Evolutionary conservation across 2,888 invertebrate genomes (phyloP).

Genomic region (Campoplex nolae): DNA sequence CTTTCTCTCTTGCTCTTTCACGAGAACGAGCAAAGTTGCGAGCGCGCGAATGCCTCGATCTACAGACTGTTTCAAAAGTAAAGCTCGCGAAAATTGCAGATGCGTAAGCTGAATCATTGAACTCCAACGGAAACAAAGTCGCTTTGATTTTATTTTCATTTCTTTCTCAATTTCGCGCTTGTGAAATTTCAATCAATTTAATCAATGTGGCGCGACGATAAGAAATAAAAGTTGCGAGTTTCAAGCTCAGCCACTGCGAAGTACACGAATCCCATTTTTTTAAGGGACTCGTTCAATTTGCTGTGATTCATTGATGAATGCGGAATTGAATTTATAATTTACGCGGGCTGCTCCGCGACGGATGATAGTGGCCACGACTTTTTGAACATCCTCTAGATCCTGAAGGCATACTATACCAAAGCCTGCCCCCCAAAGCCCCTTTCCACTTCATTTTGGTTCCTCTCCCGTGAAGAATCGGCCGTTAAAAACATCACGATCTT

Average conservation of each 20-base stretch:
- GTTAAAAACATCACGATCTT: slow-evolving; percentile 32
- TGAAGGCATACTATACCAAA: slow-evolving; percentile 20
- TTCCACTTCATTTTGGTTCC: neutral
- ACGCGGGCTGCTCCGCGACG: neutral
- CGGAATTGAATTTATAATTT: neutral
- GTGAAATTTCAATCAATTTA: neutral
- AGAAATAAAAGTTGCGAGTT: neutral
- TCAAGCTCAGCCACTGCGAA: neutral
- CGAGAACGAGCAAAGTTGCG: slow-evolving; percentile 16
- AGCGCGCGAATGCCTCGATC: slow-evolving; percentile 29
- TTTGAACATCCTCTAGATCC: neutral
- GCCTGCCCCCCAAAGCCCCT: neutral
- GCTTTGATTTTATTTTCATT: neutral
- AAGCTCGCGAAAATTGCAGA: neutral
- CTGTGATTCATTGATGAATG: neutral
- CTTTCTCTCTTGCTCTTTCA: slow-evolving; percentile 15
- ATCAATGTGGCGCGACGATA: neutral
- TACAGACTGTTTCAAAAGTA: slow-evolving; percentile 5
- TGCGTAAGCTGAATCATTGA: neutral
- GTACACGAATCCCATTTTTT: neutral
- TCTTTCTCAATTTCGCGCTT: neutral
- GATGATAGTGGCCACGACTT: neutral
- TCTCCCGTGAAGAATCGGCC: slow-evolving; percentile 18
- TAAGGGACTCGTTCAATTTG: neutral
- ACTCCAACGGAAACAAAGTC: neutral